Evolutionary conservation across 2,113 vertebrate species (phyloP), one percentile per base, ranked within the genome.

Genomic region (Scartelaos histophorus): DNA sequence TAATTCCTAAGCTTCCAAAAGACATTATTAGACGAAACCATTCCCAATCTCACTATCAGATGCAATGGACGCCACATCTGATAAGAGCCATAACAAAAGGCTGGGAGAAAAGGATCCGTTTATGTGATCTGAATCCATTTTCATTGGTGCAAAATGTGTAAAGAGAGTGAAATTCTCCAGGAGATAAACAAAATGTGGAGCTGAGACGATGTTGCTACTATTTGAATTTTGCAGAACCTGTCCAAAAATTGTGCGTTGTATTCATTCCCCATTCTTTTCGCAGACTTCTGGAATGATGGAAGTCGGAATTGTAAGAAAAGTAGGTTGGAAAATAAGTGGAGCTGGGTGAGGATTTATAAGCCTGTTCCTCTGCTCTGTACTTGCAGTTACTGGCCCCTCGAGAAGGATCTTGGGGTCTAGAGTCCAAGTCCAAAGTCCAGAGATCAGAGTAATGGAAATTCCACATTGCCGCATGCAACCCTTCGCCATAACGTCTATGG

Each of bases 301-400:
- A 56, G 74, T 19, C 0, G 29, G 84, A 71, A 70, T 17, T 72
- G 72, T 69, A 67, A 78, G 5, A 21, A 70, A 78, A 71, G 49
- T 69, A 78, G 70, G 81, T 76, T 78, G 82, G 85, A 87, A 84
- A 85, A 87, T 62, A 74, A 74, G 80, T 58, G 67, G 83, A 74
- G 82, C 80, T 78, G 85, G 69, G 74, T 11, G 75, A 90, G 87
- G 90, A 92, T 93, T 93, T 91, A 93, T 87, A 90, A 79, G 71
- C 75, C 81, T 90, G 86, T 86, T 92, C 88, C 85, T 80, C 56
- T 74, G 88, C 82, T 86, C 90, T 87, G 91, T 92, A 90, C 88
- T 90, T 71, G 85, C 88, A 89, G 81, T 90, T 91, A 93, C 91
- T 84, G 89, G 88, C 86, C 93, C 91, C 91, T 85, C 82, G 90